These are phyloP conservation scores for Drosophila merina DNA, from an alignment of 2,888 invertebrate species.

Conservation along the genomic window DNA sequence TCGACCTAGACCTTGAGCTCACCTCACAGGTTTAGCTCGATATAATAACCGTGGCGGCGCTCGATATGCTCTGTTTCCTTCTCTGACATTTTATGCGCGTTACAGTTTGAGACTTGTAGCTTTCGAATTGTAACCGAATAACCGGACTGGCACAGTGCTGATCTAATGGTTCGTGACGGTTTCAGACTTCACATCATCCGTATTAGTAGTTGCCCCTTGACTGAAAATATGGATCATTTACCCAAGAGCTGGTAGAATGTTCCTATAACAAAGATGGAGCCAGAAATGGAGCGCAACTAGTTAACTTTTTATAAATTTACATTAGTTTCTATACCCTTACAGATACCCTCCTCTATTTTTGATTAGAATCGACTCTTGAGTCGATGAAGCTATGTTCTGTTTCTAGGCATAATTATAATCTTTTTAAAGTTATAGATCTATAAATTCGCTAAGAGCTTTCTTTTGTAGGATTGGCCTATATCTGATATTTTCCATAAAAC, in stretches of 20 bases:
- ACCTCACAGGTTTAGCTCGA: constrained; percentile 6
- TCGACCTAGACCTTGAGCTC: constrained; percentile 74
- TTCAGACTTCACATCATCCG: not conserved
- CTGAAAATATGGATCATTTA: not conserved
- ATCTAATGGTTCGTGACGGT: not conserved
- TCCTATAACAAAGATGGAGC: not conserved
- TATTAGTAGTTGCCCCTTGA: not conserved
- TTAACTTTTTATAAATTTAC: too few relatives aligned
- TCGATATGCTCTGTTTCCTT: constrained; percentile 63
- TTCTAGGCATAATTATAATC: too few relatives aligned
- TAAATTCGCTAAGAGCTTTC: too few relatives aligned
- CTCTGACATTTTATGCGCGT: constrained; percentile 26
- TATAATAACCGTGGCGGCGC: constrained; percentile 15
- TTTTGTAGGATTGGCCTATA: too few relatives aligned
- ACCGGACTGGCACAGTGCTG: not conserved
- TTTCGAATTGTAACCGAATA: constrained; percentile 5
- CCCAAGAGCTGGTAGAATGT: not conserved
- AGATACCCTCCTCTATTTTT: too few relatives aligned
- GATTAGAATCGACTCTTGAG: too few relatives aligned
- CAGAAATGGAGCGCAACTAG: not conserved
- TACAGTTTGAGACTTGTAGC: constrained; percentile 2
- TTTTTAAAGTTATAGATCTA: too few relatives aligned
- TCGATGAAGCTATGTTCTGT: too few relatives aligned
- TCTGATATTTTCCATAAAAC: too few relatives aligned
- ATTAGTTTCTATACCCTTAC: too few relatives aligned